Conservation (phyloP, 2,888 invertebrate genomes). For the Tetrapedia diversipes region DNA sequence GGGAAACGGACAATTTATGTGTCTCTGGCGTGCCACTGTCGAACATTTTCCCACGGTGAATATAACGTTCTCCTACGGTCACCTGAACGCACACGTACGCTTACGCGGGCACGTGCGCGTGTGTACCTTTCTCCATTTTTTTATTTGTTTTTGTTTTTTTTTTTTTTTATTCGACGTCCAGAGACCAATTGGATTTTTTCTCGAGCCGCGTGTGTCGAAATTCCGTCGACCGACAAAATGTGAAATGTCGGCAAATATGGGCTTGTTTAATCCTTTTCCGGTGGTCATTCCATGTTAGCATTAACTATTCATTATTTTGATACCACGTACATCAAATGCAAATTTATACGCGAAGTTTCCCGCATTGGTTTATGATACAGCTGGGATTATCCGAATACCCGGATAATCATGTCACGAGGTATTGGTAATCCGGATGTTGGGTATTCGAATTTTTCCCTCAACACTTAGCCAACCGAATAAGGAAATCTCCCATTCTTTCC, state of each 20-base stretch:
- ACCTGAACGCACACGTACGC: not conserved
- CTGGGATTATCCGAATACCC: too few species aligned
- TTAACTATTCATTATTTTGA: too few species aligned
- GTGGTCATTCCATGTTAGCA: too few species aligned
- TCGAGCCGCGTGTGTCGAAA: slow-evolving; percentile 26
- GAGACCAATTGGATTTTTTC: slow-evolving; percentile 45
- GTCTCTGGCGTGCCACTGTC: slow-evolving; percentile 36
- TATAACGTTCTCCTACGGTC: slow-evolving; percentile 8
- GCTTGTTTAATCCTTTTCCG: not conserved
- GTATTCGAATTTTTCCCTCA: too few species aligned
- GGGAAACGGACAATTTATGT: slow-evolving; percentile 47
- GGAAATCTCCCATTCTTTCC: too few species aligned
- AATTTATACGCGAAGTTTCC: too few species aligned
- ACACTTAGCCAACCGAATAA: too few species aligned
- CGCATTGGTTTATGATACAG: too few species aligned
- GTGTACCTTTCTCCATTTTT: not conserved
- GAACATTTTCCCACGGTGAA: slow-evolving; percentile 36
- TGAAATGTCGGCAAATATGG: not conserved
- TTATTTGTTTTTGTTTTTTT: not conserved
- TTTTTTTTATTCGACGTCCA: not conserved
- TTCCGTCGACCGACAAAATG: slow-evolving; percentile 13
- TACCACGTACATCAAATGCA: too few species aligned
- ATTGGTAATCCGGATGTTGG: too few species aligned
- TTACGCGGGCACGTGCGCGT: too few species aligned
- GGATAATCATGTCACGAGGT: too few species aligned